Evolutionary conservation across 2,797 vertebrate genomes (phyloP), one percentile per base, ranked within the genome.

Genomic region (Euthynnus affinis): DNA sequence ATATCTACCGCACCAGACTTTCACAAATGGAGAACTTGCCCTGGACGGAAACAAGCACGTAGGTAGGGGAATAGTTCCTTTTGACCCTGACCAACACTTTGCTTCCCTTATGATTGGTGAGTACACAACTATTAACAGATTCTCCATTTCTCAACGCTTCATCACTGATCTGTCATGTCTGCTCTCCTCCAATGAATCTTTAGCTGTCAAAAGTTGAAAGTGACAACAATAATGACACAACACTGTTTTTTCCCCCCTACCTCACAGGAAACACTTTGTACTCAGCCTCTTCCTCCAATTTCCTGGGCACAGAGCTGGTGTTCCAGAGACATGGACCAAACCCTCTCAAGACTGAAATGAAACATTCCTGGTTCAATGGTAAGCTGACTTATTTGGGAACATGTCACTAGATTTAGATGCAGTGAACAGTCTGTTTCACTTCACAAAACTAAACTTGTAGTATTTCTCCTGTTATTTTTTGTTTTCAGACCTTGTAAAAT

Each of bases 311-410:
- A 17, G 61, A 76, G 27, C 27, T 37, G 8, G 8, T 68, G 34
- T 84, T 87, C 15, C 65, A 74, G 62, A 84, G 72, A 65, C 59
- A 79, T 0, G 69, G 65, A 0, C 32, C 0, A 10, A 25, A 71
- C 15, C 60, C 42, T 4, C 46, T 87, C 20, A 87, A 76, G 75
- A 81, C 32, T 44, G 78, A 74, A 46, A 44, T 44, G 6, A 73
- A 51, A 59, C 52, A 2, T 17, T 82, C 82, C 44, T 87, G 76
- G 79, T 69, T 82, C 18, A 76, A 82, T 1, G 72, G 85, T 81
- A 56, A 56, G 49, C 6, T 0, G 32, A 64, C n/a, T 15, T n/a
- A 46, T 6, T 8, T 5, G 9, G 9, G 2, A 8, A 37, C 2
- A 15, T 12, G 2, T 12, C 20, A 44, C 20, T 18, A 1, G 55